Evolutionary conservation across 1,140 invertebrate genomes (phyloP), one percentile per base, ranked within the genome.

Genomic region (Scaptodrosophila lebanonensis): DNA sequence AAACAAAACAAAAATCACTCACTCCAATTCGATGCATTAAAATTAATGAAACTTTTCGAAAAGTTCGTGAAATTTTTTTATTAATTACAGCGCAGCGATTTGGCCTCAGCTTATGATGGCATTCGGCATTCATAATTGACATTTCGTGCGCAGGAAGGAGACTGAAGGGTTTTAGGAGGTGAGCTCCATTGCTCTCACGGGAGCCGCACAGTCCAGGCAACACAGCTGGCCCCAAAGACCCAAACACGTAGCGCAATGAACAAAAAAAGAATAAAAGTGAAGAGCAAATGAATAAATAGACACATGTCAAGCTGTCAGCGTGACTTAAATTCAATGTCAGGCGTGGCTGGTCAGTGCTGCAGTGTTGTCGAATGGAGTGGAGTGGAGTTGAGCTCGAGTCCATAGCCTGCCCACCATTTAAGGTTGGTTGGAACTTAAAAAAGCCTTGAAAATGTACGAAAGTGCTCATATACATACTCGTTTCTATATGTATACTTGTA

Each of bases 291-390:
- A 52, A 61, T 52, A 70, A 51, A 58, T 56, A 45, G 53, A 38
- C 52, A 57, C 42, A 62, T 58, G 57, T 70, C 69, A 69, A 66
- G 36, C 75, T 79, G 68, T 79, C 75, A 43, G 33, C 51, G 43
- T 43, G 53, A 15, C 60, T 54, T 54, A 82, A 79, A 79, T 69
- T 73, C 45, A 66, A 66, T 63, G 69, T 59, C 65, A 57, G 27
- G 54, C 25, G 20, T 8, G 29, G 36, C 22, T 8, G 22, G 3
- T 8, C 22, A 25, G n/a, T n/a, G n/a, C n/a, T n/a, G n/a, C n/a
- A n/a, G n/a, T n/a, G n/a, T n/a, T n/a, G n/a, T n/a, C n/a, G n/a
- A n/a, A n/a, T n/a, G n/a, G n/a, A n/a, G n/a, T n/a, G n/a, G n/a
- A n/a, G n/a, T n/a, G n/a, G n/a, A n/a, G n/a, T n/a, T n/a, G n/a